Base-by-base conservation (phyloP, 2,888 invertebrate genomes). In the Atethmia centrago region DNA sequence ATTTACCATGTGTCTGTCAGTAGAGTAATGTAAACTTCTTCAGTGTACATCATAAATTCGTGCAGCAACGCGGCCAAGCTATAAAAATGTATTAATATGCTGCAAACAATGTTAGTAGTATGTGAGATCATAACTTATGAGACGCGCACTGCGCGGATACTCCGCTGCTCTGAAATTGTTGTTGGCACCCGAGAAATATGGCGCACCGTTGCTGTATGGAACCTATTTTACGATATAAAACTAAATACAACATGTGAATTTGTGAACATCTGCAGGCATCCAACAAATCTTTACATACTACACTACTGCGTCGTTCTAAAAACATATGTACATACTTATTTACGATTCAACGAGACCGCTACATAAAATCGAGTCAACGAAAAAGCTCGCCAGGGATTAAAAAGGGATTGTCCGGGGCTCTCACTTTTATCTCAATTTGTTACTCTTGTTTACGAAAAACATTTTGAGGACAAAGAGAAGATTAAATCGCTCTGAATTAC, bases 361-460 rank as follows among this genome's bases (percentile, higher is more conserved):
- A 80, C 85, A 87, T 90, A 90, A 90, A 91, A 91, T 88, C 85
- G 89, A 89, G 89, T 88, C 87, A 83, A 85, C 87, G 85, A 87
- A 89, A 90, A 88, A 88, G 87, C 90, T 88, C 89, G 88, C 87
- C 69, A 76, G 90, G 92, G 93, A 93, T 94, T 93, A 93, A 93
- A 93, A 91, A 90, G 91, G 93, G 92, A 92, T 92, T 89, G 92
- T 89, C 88, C 87, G 86, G 90, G 88, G 90, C 92, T 92, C 92
- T 89, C 90, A 89, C 92, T 94, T 94, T 93, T 92, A 92, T 93
- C 92, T 90, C 92, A 92, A 93, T 94, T 94, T 92, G 92, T 91
- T 91, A 88, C 90, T 89, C 87, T 89, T 93, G 91, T 92, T 91
- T 91, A 90, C 90, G 88, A 89, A 91, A 93, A 92, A 93, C 89